phyloP scores from a whole-genome alignment of 2,113 vertebrate genomes.

The Onychostruthus taczanowskii region DNA sequence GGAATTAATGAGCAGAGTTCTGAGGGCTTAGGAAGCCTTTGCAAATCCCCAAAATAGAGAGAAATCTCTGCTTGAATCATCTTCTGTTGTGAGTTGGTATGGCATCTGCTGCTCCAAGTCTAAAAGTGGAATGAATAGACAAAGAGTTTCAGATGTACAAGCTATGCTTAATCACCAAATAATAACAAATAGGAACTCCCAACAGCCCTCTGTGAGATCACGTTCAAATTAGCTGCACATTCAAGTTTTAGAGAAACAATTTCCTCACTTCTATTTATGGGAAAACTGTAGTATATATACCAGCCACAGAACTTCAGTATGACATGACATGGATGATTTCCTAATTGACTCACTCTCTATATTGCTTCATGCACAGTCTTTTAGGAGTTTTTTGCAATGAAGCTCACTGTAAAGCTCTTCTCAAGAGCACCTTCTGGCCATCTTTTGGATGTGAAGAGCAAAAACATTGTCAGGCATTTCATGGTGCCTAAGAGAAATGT shows the following conservation, averaged over 20 bases:
- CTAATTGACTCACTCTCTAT: constrained; percentile 45
- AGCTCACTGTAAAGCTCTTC: not conserved
- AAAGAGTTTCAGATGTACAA: constrained; percentile 49
- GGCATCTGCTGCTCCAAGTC: constrained; percentile 38
- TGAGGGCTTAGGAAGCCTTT: constrained; percentile 15
- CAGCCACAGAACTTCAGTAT: constrained; percentile 1
- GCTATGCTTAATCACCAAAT: constrained; percentile 46
- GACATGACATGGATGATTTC: not conserved
- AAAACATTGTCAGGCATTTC: not conserved
- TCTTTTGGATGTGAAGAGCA: not conserved
- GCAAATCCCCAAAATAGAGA: constrained; percentile 16
- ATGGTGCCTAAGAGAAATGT: not conserved
- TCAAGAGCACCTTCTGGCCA: not conserved
- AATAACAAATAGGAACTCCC: constrained; percentile 49
- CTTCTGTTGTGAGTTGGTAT: not conserved
- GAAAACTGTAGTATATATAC: constrained; percentile 30
- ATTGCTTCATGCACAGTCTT: constrained; percentile 1
- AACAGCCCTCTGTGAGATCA: constrained; percentile 28
- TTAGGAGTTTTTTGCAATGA: not conserved
- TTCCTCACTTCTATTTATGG: constrained; percentile 62
- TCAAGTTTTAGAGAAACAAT: constrained; percentile 51
- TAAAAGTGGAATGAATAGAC: constrained; percentile 46
- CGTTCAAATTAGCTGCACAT: constrained; percentile 44
- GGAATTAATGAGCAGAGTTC: constrained; percentile 32
- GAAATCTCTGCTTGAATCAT: constrained; percentile 28